Base-by-base conservation (phyloP, 2,797 vertebrate species). In the Oryzias sinensis region DNA sequence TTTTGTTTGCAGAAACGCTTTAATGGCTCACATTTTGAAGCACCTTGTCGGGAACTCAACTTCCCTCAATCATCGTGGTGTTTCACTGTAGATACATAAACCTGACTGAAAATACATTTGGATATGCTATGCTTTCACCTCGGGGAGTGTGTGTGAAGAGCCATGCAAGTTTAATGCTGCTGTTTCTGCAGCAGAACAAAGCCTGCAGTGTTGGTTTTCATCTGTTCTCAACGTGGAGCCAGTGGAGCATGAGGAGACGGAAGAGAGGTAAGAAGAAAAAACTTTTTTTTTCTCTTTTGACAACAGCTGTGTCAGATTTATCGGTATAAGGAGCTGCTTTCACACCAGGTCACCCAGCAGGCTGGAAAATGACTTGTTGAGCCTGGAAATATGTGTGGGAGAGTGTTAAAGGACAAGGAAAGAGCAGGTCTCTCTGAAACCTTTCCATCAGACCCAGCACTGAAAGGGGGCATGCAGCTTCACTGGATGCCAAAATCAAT, bases 311-410 rank as follows among this genome's bases (percentile, higher is more conserved):
- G 68, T 80, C 45, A 70, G 76, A 82, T 79, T 68, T 84, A 80
- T 86, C 76, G 61, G 72, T 53, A 74, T 81, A 80, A 56, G 29
- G 14, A 40, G 33, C 40, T 14, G 13, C 44, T 62, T 77, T 79
- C 72, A 55, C 68, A 52, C 59, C 40, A 59, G 77, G 81, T 82
- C 74, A 76, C 56, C 62, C 72, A 73, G 81, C 63, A 65, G 64
- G 55, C 74, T 77, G 79, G 86, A 87, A 87, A 87, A 86, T 84
- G 69, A 82, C 79, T 83, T 79, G 80, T 70, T 82, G 84, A 80
- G 82, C 65, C 63, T 20, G 1, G 50, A n/a, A 40, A 58, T 37
- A n/a, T 4, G 41, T n/a, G 64, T 50, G 53, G 20, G n/a, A 6
- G 55, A 24, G 50, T 43, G 60, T 40, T 49, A 46, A 52, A n/a